Base-by-base conservation (phyloP, 2,113 vertebrate genomes). In the Pedetes capensis region DNA sequence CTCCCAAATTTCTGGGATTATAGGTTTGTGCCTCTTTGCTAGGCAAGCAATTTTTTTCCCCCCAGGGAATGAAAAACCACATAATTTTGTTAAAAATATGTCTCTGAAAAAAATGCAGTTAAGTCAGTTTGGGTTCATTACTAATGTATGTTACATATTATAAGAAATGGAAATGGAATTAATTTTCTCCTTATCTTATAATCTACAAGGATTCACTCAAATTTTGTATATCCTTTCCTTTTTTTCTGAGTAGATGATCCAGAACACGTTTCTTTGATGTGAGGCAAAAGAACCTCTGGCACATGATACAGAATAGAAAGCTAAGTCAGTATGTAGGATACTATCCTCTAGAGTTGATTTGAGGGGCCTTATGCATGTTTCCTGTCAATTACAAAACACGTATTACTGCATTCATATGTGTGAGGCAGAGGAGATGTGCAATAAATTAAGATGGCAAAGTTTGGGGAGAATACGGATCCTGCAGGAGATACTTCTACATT, bases 91-190 rank as follows among this genome's bases (percentile, higher is more conserved):
- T 95, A 20, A 89, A 88, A 93, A 74, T 63, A 51, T 89, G 34
- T 57, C 63, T 95, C 72, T 86, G 57, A 91, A 96, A 89, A 87
- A 39, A 17, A 16, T 59, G 44, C 34, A 83, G 8, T 34, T 32
- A 59, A 13, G 71, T 89, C 32, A 42, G 10, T 91, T 55, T 86
- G 51, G 22, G 5, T 84, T 75, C 12, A 53, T 82, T 55, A 59
- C 86, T 87, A 80, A 83, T 61, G 12, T 66, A 72, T 80, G 66
- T 59, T 89, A 88, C 95, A 39, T 63, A 64, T 82, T 91, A 0
- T 88, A 79, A 76, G 57, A 79, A 88, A 34, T 76, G 37, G 86
- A 87, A 95, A 68, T 92, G 16, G 14, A 88, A 75, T 92, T 86
- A 66, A 83, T 95, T 94, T 81, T 76, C 34, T 76, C 1, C 61